Base-by-base conservation (phyloP, 2,888 invertebrate genomes). In the Noctua janthina region DNA sequence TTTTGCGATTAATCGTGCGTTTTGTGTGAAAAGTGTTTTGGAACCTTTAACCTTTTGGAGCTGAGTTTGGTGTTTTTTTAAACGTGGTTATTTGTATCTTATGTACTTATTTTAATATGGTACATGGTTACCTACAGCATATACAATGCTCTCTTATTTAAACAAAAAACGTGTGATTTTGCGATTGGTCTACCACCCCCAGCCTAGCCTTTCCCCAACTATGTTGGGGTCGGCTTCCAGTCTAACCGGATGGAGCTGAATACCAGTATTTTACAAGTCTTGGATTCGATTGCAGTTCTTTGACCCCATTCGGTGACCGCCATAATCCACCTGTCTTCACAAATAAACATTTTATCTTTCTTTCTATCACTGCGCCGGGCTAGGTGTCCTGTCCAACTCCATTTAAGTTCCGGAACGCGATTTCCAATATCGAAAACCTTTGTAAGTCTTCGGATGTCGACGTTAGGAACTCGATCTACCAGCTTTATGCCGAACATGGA, bases 1-100 rank as follows among this genome's bases (percentile, higher is more conserved):
- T 79, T 82, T 62, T 85, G 79, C 76, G 76, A 74, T 64, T 79
- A 70, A 15, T 84, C 67, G 66, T 29, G 59, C 7, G 46, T 68
- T 67, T 71, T 49, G 62, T 11, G 74, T 87, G 71, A 10, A 4
- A 59, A 29, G 46, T 81, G 86, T 7, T 39, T 49, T 68, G 59
- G 68, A 78, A 1, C 3, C 39, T 39, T 39, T 39, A 39, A 10
- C 29, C 15, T 56, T 15, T 70, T 7, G 1, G 43, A 13, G 69
- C n/a, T 6, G 7, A 23, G 56, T 43, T 15, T 10, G 0, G 82
- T 75, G n/a, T 39, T 35, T 59, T 56, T 59, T 51, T 43, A 10
- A n/a, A 17, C 1, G 15, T 6, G n/a, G 8, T 23, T 15, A 0
- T 69, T 4, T 23, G 6, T 49, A 17, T 2, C 8, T 23, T 10